These are phyloP conservation scores for Pogonomyrmex californicus DNA, from an alignment of 1,140 invertebrate genomes.

Conservation along the genomic window DNA sequence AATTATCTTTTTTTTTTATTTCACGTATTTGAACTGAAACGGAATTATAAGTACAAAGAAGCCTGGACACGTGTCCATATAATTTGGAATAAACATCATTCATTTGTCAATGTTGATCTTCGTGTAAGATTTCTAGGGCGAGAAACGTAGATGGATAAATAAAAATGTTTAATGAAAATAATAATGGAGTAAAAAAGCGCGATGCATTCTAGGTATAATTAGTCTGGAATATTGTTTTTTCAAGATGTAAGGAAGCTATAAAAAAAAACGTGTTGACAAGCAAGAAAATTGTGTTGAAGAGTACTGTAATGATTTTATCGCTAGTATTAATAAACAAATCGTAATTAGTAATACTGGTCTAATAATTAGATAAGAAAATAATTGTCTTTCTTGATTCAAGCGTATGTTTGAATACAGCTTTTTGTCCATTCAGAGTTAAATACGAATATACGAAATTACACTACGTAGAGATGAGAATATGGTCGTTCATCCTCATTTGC, in stretches of 20 bases:
- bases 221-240: not conserved
- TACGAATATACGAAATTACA: no score
- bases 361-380: not conserved
- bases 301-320: not conserved
- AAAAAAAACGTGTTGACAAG: not conserved
- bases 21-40: not conserved
- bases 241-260: not conserved
- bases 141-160: no score
- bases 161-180: not conserved
- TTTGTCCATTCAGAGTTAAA: constrained; percentile 11
- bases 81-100: no score
- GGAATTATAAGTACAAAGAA: not conserved
- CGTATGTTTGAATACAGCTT: not conserved
- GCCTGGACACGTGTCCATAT: no score
- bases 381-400: not conserved
- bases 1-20: not conserved
- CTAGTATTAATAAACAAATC: not conserved
- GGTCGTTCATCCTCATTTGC: constrained; percentile 6
- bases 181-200: not conserved
- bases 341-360: no score
- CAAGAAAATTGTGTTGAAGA: not conserved
- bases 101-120: no score
- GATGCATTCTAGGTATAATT: not conserved
- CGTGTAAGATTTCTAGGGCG: no score
- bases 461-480: not conserved